Evolutionary conservation across 2,888 invertebrate genomes (phyloP).

Genomic region (Aphrophora alni): DNA sequence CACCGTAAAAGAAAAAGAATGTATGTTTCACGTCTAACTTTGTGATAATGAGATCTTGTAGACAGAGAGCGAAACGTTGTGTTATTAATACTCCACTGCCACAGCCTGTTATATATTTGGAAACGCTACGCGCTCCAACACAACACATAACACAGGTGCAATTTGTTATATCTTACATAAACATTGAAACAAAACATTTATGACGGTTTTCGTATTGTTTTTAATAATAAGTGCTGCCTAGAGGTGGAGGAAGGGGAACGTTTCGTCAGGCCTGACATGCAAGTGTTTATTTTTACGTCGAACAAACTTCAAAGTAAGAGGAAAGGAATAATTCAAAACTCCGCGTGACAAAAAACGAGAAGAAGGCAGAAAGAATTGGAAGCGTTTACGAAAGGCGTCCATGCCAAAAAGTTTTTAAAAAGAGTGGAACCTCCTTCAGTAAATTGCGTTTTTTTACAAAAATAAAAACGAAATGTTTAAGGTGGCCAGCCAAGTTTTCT

Average conservation of each 20-base stretch:
- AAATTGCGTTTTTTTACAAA: conserved; percentile 29
- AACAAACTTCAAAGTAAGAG: background rate
- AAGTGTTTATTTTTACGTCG: background rate
- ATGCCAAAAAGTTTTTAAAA: background rate
- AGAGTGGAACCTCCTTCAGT: conserved; percentile 7
- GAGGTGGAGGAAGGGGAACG: background rate
- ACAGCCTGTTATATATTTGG: conserved; percentile 5
- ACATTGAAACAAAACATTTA: conserved; percentile 5
- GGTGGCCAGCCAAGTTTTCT: conserved; percentile 33
- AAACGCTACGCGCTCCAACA: background rate
- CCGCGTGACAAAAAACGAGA: background rate
- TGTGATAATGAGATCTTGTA: background rate
- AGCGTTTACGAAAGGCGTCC: background rate
- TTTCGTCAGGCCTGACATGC: background rate
- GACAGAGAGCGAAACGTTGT: background rate
- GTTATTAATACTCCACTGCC: background rate
- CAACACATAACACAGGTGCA: background rate
- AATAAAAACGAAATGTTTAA: conserved; percentile 13
- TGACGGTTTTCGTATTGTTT: conserved; percentile 2
- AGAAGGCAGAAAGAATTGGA: background rate
- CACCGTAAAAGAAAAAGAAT: background rate
- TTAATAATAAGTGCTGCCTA: background rate
- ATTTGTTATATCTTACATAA: background rate
- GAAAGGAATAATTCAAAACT: background rate
- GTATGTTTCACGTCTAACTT: background rate